phyloP scores from a whole-genome alignment of 2,888 invertebrate genomes.

The Laothoe populi region DNA sequence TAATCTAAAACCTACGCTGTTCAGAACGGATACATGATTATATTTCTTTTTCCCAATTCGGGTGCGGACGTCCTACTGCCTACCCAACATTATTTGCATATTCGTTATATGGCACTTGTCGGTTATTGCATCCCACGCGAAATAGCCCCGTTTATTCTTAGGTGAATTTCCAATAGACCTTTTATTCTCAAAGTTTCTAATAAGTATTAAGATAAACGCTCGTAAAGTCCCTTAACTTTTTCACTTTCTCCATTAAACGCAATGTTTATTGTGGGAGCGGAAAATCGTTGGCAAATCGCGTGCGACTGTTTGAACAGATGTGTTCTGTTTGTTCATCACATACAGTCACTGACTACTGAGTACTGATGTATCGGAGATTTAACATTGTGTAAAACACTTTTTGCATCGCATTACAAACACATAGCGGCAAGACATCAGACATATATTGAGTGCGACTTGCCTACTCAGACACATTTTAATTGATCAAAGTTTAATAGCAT shows the following conservation, averaged over 20 bases:
- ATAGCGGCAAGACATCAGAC: constrained; percentile 22
- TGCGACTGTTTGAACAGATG: constrained; percentile 59
- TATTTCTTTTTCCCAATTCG: constrained; percentile 79
- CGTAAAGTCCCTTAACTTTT: constrained; percentile 42
- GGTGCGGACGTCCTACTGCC: constrained; percentile 78
- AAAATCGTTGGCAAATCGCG: constrained; percentile 58
- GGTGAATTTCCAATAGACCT: constrained; percentile 8
- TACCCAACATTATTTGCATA: constrained; percentile 68
- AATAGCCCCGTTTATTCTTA: constrained; percentile 40
- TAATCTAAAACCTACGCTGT: constrained; percentile 62
- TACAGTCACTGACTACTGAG: constrained; percentile 51
- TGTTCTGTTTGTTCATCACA: constrained; percentile 66
- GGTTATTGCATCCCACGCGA: constrained; percentile 61
- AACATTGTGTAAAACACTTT: constrained; percentile 58
- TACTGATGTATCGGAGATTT: constrained; percentile 54
- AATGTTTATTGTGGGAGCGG: constrained; percentile 51
- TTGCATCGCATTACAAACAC: constrained; percentile 38
- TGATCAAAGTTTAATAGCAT: neutral
- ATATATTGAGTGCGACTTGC: constrained; percentile 20
- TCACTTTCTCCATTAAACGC: constrained; percentile 51
- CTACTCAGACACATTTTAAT: constrained; percentile 2
- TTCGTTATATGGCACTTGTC: constrained; percentile 54
- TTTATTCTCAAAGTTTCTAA: constrained; percentile 20
- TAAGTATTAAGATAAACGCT: constrained; percentile 35
- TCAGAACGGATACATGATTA: constrained; percentile 75